A percentile compares a stretch with the other conserved stretches of the same genome.
Conservation (phyloP, 2,888 invertebrate genomes). For the Protonemura montana region DNA sequence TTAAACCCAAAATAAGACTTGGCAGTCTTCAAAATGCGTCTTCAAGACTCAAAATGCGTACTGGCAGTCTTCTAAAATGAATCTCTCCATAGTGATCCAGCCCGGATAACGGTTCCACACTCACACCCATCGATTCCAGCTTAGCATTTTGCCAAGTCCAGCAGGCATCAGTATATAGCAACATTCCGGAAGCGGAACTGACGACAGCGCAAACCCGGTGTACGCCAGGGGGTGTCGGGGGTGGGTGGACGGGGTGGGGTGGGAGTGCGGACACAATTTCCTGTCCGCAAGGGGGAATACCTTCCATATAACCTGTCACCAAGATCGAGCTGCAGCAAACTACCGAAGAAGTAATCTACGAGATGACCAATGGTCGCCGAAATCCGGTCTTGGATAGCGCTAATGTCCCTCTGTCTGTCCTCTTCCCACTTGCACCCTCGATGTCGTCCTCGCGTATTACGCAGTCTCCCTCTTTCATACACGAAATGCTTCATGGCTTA, state of each 20-base stretch:
- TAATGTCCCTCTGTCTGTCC: constrained; percentile 28
- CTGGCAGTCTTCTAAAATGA: no score
- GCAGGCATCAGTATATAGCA: constrained; percentile 28
- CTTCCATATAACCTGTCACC: constrained; percentile 46
- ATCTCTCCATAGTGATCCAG: background rate
- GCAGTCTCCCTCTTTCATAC: constrained; percentile 19
- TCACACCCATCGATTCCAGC: constrained; percentile 7
- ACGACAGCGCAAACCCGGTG: constrained; percentile 47
- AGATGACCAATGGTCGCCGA: constrained; percentile 48
- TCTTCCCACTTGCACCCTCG: background rate
- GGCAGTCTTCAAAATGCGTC: no score
- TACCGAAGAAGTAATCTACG: constrained; percentile 49
- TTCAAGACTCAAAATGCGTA: no score
- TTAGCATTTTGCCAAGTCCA: constrained; percentile 28
- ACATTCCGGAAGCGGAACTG: constrained; percentile 49
- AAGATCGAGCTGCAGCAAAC: constrained; percentile 12
- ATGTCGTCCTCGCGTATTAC: background rate
- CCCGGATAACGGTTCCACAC: background rate
- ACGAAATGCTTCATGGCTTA: background rate
- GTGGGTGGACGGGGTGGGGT: constrained; percentile 38
- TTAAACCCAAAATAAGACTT: no score
- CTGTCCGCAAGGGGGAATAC: constrained; percentile 44
- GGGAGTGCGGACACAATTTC: constrained; percentile 49
- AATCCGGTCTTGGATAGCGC: constrained; percentile 21
- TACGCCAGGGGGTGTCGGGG: constrained; percentile 31